Evolutionary conservation across 2,113 vertebrate genomes (phyloP).

Genomic region (Girardinichthys multiradiatus): DNA sequence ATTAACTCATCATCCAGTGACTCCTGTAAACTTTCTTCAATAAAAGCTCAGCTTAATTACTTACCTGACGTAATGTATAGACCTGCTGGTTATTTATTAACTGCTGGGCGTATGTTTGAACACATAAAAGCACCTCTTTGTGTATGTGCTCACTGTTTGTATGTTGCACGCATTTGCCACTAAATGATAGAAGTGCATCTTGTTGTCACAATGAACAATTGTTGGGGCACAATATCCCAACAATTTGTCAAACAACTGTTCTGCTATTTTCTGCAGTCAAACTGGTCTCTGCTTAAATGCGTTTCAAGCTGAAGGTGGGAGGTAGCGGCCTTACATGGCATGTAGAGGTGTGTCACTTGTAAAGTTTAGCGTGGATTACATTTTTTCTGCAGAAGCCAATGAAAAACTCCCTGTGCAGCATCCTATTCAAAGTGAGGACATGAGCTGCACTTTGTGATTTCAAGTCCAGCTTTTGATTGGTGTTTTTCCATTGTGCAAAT

Average conservation of each 20-base stretch:
- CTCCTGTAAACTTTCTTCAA: not conserved
- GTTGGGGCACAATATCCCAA: slow-evolving; percentile 19
- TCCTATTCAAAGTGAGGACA: not conserved
- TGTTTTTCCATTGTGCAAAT: not conserved
- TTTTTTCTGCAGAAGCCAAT: not conserved
- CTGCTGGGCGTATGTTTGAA: slow-evolving; percentile 20
- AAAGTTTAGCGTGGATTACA: no score
- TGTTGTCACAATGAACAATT: slow-evolving; percentile 26
- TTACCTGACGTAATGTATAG: not conserved
- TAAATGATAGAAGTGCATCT: slow-evolving; percentile 39
- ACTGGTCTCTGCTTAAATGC: not conserved
- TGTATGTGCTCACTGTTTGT: slow-evolving; percentile 5
- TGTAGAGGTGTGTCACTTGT: slow-evolving; percentile 2
- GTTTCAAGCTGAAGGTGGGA: not conserved
- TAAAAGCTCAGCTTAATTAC: not conserved
- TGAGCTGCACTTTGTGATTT: not conserved
- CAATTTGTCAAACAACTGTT: slow-evolving; percentile 2
- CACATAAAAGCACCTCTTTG: slow-evolving; percentile 44
- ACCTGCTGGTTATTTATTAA: slow-evolving; percentile 56
- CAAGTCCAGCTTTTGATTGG: not conserved
- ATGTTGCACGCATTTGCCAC: not conserved
- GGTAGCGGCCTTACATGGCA: not conserved
- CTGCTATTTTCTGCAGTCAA: slow-evolving; percentile 21
- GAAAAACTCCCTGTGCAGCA: not conserved
- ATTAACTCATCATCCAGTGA: not conserved